Evolutionary conservation across 23 tunicate genomes (phyloP), one percentile per base, ranked within the genome.

Genomic region (Pegea sp.): DNA sequence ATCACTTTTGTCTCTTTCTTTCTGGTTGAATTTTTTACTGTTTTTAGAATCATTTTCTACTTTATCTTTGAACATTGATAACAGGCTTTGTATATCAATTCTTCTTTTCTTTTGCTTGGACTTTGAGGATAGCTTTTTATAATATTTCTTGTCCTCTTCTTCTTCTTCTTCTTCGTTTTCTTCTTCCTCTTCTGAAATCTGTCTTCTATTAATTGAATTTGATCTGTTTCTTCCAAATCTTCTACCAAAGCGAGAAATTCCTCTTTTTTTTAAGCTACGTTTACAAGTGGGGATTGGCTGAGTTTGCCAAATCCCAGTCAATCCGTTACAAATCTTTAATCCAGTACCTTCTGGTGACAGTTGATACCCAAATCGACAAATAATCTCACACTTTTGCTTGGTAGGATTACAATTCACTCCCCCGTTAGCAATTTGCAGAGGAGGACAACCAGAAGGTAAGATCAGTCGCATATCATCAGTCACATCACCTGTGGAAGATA

Each of bases 121-220:
- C 11, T 8, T 38, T 38, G 46, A 16, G 16, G 16, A 38, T 38
- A 8, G 46, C 13, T 8, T 38, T 38, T 8, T 11, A 8, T 38
- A 8, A 8, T 38, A 11, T 38, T 38, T 16, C 46, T 38, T 16
- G 46, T 38, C 46, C 16, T 8, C 11, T 38, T 38, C 46, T 38
- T 38, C 46, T 38, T 38, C 46, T 38, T 38, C 46, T 38, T 38
- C 46, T 38, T 38, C 46, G 16, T 8, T 8, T 38, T 38, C 46
- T 8, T 16, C 16, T 38, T 38, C 46, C 46, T 38, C 46, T 38
- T 38, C 46, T 38, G 46, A 38, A 38, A 38, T 38, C 11, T 8
- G 13, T 38, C 16, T 8, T 8, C 46, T 16, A 38, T 8, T 8
- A 38, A 38, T 38, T 38, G 46, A 38, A 38, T 16, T 38, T 38